A percentile compares a stretch with the other conserved stretches of the same genome.
Conservation (phyloP, 2,888 invertebrate species). For the Phyto melanocephala region DNA sequence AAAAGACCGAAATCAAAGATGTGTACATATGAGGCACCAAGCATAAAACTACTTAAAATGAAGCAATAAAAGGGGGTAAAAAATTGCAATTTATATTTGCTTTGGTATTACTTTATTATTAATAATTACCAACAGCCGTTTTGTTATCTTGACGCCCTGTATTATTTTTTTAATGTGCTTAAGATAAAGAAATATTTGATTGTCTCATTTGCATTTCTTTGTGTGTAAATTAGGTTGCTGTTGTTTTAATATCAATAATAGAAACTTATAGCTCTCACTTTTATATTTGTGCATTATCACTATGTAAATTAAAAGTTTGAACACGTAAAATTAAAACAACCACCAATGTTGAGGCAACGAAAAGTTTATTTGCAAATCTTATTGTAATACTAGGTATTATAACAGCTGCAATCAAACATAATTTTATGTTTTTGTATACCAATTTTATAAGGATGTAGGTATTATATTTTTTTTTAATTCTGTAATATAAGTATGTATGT, state of each 20-base stretch:
- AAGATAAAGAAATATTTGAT: conserved; percentile 21
- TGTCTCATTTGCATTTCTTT: conserved; percentile 30
- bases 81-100: not conserved
- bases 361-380: too few species aligned
- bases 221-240: not conserved
- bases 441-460: too few species aligned
- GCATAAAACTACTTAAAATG: too few species aligned
- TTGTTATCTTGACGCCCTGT: conserved; percentile 15
- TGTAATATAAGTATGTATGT: too few species aligned
- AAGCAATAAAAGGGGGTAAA: too few species aligned
- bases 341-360: too few species aligned
- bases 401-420: too few species aligned
- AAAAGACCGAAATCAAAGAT: conserved; percentile 5
- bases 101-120: not conserved
- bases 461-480: too few species aligned
- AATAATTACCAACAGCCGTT: not conserved
- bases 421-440: too few species aligned
- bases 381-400: too few species aligned
- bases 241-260: not conserved
- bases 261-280: conserved; percentile 14
- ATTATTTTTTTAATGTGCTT: not conserved
- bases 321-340: conserved; percentile 6
- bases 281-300: not conserved
- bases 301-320: not conserved
- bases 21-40: not conserved